Conservation (phyloP, 2,888 invertebrate species). For the Alcis repandata region DNA sequence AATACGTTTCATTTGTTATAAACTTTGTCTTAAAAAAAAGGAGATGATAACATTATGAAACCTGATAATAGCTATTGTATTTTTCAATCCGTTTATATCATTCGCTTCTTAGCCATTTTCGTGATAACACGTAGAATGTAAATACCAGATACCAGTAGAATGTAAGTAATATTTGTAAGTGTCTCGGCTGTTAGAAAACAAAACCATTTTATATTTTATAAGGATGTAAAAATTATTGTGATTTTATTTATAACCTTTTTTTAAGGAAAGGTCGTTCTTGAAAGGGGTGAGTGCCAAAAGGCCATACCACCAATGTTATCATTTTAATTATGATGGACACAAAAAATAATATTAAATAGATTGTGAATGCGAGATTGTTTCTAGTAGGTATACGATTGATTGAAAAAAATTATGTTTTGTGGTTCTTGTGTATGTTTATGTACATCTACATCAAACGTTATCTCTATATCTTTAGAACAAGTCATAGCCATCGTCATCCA, state of each 20-base stretch:
- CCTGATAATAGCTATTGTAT: background rate
- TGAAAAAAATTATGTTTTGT: too few relatives aligned
- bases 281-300: too few relatives aligned
- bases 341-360: too few relatives aligned
- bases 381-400: too few relatives aligned
- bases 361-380: too few relatives aligned
- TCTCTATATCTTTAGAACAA: too few relatives aligned
- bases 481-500: too few relatives aligned
- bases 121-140: constrained; percentile 4
- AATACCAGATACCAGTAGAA: background rate
- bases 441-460: too few relatives aligned
- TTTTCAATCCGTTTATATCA: background rate
- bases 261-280: background rate
- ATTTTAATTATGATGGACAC: too few relatives aligned
- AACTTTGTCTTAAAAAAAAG: background rate
- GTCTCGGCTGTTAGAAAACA: background rate
- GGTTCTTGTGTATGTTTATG: too few relatives aligned
- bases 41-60: background rate
- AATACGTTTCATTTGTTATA: background rate
- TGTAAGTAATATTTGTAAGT: background rate
- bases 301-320: too few relatives aligned
- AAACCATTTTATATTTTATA: background rate
- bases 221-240: background rate
- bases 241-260: background rate
- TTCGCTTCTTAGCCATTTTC: constrained; percentile 7